Base-by-base conservation (phyloP, 2,888 invertebrate species). In the Spialia ferax region DNA sequence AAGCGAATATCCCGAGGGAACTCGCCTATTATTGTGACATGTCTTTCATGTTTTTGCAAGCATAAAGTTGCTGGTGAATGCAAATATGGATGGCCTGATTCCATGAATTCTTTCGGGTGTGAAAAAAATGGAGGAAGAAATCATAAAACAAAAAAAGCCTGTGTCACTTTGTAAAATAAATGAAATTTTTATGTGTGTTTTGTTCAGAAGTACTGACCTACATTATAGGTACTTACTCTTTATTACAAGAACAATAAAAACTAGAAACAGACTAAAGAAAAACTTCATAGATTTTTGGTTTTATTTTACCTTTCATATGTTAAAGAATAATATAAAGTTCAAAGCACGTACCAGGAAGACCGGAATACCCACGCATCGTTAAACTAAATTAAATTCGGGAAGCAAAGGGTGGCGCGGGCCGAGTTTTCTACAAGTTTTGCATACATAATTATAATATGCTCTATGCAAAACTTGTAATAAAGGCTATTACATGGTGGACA, bases 381-480 rank as follows among this genome's bases (percentile, higher is more conserved):
- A 26, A 52, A 52, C 52, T 52, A 52, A 52, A 52, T 52, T 52
- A 52, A 52, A 52, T 52, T 52, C 7, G 26, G 59, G 23, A 26
- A 59, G 26, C 18, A 45, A 45, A 45, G 59, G 59, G 18, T 22
- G 59, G 38, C 59, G 42, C 22, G 10, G 11, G 45, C 45, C n/a
- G 45, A 63, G 10, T 29, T 55, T 55, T 20, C 63, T 26, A 55
- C 42, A 22, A 63, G 42, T 42, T 63, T 55, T 26, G 42, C 42
- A 55, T 55, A 55, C 42, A 20, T 55, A 55, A 55, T 63, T 63
- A 63, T 52, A n/a, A n/a, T n/a, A n/a, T n/a, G n/a, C n/a, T n/a
- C n/a, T n/a, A n/a, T n/a, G n/a, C n/a, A n/a, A n/a, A n/a, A n/a
- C n/a, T n/a, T n/a, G n/a, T n/a, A n/a, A n/a, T n/a, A n/a, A n/a